These are phyloP conservation scores for Aythya fuligula DNA, from an alignment of 2,797 vertebrate genomes.

Conservation along the genomic window DNA sequence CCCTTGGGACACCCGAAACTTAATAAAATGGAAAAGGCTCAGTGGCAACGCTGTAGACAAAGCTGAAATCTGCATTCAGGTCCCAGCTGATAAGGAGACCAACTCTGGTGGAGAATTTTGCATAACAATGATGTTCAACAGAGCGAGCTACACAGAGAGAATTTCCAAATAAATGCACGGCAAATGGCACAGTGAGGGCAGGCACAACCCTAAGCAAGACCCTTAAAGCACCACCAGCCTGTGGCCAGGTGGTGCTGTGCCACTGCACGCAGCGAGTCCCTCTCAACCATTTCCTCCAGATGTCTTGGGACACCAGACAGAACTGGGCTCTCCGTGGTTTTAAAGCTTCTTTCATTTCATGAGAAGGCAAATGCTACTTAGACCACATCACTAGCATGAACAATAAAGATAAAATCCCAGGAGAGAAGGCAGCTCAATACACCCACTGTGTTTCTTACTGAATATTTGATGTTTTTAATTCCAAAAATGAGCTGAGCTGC, in stretches of 20 bases:
- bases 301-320: accelerated
- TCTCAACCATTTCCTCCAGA: not conserved
- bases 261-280: not conserved
- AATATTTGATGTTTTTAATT: not conserved
- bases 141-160: not conserved
- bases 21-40: constrained; percentile 31
- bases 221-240: not conserved
- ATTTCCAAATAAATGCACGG: not conserved
- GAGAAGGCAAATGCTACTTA: not conserved
- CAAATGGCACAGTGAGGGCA: accelerated
- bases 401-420: not conserved
- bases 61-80: constrained; percentile 9
- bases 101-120: not conserved
- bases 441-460: not conserved
- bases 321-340: not conserved
- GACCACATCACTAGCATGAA: not conserved
- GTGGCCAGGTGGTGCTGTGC: not conserved
- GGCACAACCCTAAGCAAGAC: not conserved
- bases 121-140: constrained; percentile 16
- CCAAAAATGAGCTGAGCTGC: not conserved
- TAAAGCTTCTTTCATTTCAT: not conserved
- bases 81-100: not conserved
- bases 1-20: not conserved
- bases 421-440: not conserved
- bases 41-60: not conserved